Percentiles rank a stretch among this genome's conserved stretches.
Conservation (phyloP, 2,888 invertebrate species). For the Euproctis similis region DNA sequence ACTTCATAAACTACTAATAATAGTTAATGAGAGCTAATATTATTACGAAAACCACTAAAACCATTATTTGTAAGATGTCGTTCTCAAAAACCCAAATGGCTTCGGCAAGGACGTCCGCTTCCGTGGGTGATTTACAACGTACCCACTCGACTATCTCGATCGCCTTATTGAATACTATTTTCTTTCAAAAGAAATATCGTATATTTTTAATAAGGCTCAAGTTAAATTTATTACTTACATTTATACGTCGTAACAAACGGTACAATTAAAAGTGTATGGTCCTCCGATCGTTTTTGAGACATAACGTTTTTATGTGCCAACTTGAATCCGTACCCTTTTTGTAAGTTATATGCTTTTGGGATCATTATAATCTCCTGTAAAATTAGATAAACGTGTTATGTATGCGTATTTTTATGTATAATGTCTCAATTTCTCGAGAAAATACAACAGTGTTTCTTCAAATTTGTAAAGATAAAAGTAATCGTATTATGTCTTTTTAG, state of each 20-base stretch:
- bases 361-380: slow-evolving; percentile 12
- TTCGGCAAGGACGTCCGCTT: slow-evolving; percentile 30
- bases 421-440: too few species aligned
- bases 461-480: too few species aligned
- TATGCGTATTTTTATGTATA: too few species aligned
- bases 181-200: slow-evolving; percentile 65
- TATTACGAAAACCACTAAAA: slow-evolving; percentile 12
- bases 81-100: slow-evolving; percentile 28
- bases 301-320: slow-evolving; percentile 25
- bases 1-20: too few species aligned
- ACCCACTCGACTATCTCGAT: slow-evolving; percentile 36
- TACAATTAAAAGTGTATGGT: slow-evolving; percentile 52
- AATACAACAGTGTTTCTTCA: too few species aligned
- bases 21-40: too few species aligned
- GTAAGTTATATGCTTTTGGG: slow-evolving; percentile 12
- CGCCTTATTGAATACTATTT: slow-evolving; percentile 63
- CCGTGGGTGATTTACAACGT: slow-evolving; percentile 57
- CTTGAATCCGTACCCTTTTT: slow-evolving; percentile 23
- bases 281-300: slow-evolving; percentile 16
- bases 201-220: slow-evolving; percentile 57
- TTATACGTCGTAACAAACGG: slow-evolving; percentile 51
- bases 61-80: slow-evolving; percentile 30
- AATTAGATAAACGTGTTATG: slow-evolving; percentile 8
- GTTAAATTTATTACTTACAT: slow-evolving; percentile 59
- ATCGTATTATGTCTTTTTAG: too few species aligned